Conservation (phyloP, 2,888 invertebrate genomes). For the Sycophila texana region DNA sequence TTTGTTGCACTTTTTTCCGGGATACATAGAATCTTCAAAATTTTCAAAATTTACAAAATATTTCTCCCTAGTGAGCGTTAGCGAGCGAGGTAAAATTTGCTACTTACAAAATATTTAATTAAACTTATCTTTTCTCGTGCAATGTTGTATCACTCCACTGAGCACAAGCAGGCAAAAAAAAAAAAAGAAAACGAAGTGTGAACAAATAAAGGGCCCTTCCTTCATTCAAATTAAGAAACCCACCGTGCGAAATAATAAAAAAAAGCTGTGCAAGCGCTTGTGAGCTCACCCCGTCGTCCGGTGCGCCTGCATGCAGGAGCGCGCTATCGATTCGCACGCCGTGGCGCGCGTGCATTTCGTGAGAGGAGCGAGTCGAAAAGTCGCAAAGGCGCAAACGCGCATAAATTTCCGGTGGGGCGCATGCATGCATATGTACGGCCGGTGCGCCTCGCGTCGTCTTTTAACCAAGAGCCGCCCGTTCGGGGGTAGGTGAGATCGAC, state of each 20-base stretch:
- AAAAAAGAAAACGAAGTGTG: no score
- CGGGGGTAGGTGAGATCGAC: neutral
- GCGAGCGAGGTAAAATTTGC: no score
- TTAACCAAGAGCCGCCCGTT: conserved; percentile 44
- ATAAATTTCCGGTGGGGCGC: conserved; percentile 55
- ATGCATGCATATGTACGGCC: conserved; percentile 41
- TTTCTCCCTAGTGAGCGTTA: no score
- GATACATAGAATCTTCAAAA: no score
- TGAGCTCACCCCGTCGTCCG: no score
- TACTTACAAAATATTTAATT: neutral
- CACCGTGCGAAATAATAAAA: neutral
- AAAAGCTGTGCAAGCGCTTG: neutral
- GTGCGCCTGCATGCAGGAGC: neutral
- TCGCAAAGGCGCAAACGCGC: conserved; percentile 51
- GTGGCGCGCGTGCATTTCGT: conserved; percentile 24
- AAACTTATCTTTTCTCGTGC: neutral
- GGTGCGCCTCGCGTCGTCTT: conserved; percentile 26
- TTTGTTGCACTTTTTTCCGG: no score
- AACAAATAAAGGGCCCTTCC: no score
- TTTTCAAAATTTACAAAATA: no score
- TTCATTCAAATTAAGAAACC: neutral
- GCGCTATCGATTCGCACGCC: conserved; percentile 36
- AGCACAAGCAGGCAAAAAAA: no score
- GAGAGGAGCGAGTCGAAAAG: conserved; percentile 27
- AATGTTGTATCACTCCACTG: neutral